These are phyloP conservation scores for Diarsia rubi DNA, from an alignment of 2,888 invertebrate species.

Conservation along the genomic window DNA sequence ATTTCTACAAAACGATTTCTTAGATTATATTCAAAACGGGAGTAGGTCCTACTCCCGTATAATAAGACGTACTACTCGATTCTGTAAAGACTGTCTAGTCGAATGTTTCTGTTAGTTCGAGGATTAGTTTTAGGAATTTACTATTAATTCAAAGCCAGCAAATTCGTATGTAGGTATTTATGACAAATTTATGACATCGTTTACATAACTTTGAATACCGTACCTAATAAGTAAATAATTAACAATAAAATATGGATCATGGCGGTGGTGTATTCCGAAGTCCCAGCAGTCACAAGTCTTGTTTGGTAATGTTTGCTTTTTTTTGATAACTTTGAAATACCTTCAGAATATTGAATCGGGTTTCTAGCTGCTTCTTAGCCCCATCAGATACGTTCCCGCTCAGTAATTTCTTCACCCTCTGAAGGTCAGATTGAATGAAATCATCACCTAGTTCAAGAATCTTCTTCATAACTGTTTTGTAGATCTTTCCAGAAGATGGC, in stretches of 20 bases:
- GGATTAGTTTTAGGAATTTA: background rate
- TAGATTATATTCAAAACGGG: background rate
- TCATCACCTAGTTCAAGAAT: constrained; percentile 94
- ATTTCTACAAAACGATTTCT: background rate
- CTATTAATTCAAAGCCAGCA: background rate
- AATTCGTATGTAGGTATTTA: background rate
- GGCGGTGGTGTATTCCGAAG: background rate
- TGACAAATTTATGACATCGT: background rate
- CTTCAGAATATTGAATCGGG: constrained; percentile 95
- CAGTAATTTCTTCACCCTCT: constrained; percentile 94
- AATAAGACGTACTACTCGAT: too few relatives aligned
- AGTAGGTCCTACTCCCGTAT: too few relatives aligned
- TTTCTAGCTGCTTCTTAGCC: constrained; percentile 95
- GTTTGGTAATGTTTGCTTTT: constrained; percentile 69
- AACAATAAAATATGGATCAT: background rate
- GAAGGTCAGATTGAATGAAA: constrained; percentile 94
- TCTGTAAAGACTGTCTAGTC: background rate
- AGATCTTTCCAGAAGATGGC: constrained; percentile 92
- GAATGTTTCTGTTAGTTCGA: background rate
- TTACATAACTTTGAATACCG: background rate
- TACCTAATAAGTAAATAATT: background rate
- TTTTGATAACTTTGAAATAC: constrained; percentile 91
- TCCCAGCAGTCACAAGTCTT: constrained; percentile 78
- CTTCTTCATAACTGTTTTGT: constrained; percentile 95
- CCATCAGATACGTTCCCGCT: constrained; percentile 95